Evolutionary conservation across 2,797 vertebrate genomes (phyloP).

Genomic region (Nyctibius grandis): DNA sequence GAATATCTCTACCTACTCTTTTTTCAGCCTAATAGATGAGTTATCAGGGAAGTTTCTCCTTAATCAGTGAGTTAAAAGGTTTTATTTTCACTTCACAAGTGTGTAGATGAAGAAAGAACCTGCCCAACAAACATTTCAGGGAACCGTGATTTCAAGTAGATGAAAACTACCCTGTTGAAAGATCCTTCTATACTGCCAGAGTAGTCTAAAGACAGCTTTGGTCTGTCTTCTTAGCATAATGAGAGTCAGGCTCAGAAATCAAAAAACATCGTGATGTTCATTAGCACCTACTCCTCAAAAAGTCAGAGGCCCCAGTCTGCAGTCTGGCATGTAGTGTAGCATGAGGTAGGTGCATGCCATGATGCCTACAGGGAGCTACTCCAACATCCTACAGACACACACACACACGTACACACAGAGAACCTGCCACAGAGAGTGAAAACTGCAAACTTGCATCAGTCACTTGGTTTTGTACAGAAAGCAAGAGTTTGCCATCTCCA

Average conservation of each 20-base stretch:
- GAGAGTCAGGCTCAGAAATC: neutral
- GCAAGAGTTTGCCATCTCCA: neutral
- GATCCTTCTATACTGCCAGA: neutral
- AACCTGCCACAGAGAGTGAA: neutral
- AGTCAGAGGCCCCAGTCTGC: neutral
- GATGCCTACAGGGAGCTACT: neutral
- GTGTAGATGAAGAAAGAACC: neutral
- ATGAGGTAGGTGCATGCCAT: neutral
- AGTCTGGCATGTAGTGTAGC: accelerated
- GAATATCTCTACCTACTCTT: neutral
- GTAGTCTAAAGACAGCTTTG: neutral
- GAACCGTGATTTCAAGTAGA: neutral
- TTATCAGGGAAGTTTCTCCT: neutral
- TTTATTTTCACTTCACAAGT: neutral
- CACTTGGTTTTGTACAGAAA: neutral
- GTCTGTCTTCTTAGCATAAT: neutral
- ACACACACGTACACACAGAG: no score
- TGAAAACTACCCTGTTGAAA: neutral
- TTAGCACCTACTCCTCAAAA: neutral
- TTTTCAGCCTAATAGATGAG: neutral
- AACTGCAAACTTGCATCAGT: neutral
- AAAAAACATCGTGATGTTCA: neutral
- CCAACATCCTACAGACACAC: neutral
- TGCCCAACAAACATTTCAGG: neutral
- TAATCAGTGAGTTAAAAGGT: neutral